Percentiles rank a stretch among this genome's conserved stretches.
Conservation (phyloP, 92 coral and sea anemone species). For the Muricea muricata region DNA sequence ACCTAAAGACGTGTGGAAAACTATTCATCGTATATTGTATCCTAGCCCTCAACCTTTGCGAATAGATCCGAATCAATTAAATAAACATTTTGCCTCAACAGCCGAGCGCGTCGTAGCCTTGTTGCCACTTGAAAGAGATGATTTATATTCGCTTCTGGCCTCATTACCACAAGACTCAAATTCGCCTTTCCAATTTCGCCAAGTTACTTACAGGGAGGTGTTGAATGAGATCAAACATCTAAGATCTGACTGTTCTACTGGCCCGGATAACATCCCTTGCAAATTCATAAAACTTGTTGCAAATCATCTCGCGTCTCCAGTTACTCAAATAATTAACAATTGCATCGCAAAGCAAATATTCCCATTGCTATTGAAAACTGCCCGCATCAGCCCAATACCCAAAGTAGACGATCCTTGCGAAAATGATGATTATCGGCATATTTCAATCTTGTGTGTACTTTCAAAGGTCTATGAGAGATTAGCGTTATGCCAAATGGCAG, state of each 20-base stretch:
- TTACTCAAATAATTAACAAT: constrained; percentile 9
- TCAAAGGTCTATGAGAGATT: constrained; percentile 29
- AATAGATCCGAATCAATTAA: not conserved
- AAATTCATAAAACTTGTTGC: constrained; percentile 29
- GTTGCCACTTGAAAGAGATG: not conserved
- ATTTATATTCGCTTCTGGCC: not conserved
- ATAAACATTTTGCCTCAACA: constrained; percentile 35
- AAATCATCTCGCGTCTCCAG: constrained; percentile 6
- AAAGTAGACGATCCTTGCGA: constrained; percentile 20
- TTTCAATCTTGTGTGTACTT: constrained; percentile 19
- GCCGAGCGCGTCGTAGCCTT: constrained; percentile 17
- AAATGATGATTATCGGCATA: constrained; percentile 22
- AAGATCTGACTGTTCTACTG: constrained; percentile 65
- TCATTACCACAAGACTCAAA: constrained; percentile 24
- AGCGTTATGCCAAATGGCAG: constrained; percentile 31
- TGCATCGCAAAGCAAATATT: not conserved
- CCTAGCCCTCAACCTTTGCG: constrained; percentile 18
- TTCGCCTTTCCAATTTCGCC: constrained; percentile 7
- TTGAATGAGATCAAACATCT: constrained; percentile 33
- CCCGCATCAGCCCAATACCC: constrained; percentile 29
- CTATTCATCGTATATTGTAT: not conserved
- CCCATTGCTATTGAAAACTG: constrained; percentile 17
- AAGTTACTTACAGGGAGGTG: constrained; percentile 45
- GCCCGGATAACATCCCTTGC: constrained; percentile 21
- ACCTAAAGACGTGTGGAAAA: constrained; percentile 25